Conservation (phyloP, 2,797 vertebrate species). For the Alcedo quadribrachys region DNA sequence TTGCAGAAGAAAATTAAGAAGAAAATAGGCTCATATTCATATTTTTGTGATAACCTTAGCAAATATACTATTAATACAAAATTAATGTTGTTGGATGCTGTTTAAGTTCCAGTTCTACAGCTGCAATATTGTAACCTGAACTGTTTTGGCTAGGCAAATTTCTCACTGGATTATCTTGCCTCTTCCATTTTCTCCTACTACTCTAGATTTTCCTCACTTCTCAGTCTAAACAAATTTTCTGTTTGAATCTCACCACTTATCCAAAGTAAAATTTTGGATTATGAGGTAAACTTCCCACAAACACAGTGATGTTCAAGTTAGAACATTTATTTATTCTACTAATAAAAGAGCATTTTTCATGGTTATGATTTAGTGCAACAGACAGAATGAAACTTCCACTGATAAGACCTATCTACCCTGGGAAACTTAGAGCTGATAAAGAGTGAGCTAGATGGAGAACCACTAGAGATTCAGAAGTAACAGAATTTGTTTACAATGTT, state of each 20-base stretch:
- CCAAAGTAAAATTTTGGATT: background rate
- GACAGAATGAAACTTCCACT: background rate
- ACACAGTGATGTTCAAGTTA: background rate
- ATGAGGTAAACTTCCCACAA: background rate
- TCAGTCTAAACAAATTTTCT: background rate
- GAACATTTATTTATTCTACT: background rate
- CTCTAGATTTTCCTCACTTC: background rate
- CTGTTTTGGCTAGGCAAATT: background rate
- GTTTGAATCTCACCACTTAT: background rate
- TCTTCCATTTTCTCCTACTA: background rate
- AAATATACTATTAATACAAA: background rate
- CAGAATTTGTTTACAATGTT: background rate
- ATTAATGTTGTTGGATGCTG: background rate
- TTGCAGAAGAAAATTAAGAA: background rate
- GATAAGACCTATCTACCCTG: background rate
- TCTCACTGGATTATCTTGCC: background rate
- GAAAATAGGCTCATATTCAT: background rate
- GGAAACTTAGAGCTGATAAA: background rate
- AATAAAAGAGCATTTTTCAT: background rate
- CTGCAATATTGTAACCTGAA: background rate
- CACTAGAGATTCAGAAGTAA: background rate
- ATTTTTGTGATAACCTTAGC: background rate
- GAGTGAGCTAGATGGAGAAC: background rate
- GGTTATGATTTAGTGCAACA: background rate
- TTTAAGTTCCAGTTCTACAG: background rate